Evolutionary conservation across 1,140 invertebrate species (phyloP).

Genomic region (Ridgeia piscesae): DNA sequence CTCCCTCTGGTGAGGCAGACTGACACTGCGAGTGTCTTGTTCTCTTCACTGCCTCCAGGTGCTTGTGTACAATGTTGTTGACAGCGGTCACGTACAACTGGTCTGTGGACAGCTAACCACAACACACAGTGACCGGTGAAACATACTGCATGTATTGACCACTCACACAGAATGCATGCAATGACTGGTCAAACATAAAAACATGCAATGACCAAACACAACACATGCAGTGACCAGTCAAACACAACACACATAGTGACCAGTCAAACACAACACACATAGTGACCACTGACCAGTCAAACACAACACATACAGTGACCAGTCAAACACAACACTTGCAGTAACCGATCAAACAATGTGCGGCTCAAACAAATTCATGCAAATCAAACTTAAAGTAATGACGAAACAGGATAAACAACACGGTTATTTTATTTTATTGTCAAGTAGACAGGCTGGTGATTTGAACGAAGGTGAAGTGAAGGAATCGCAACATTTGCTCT

Average conservation of each 20-base stretch:
- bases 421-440: not conserved
- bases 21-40: not conserved
- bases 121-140: not conserved
- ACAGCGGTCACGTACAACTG: not conserved
- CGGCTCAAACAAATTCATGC: not conserved
- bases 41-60: not conserved
- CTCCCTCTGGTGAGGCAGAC: not conserved
- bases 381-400: not conserved
- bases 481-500: not conserved
- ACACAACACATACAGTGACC: not conserved
- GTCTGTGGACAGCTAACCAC: not conserved
- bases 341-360: not conserved
- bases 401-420: not conserved
- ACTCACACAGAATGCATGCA: too few species aligned
- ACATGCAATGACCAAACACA: too few species aligned
- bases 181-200: too few species aligned
- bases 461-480: too few species aligned
- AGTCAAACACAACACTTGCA: not conserved
- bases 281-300: too few species aligned
- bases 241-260: too few species aligned
- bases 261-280: too few species aligned
- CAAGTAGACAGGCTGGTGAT: not conserved
- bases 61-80: not conserved
- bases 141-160: too few species aligned
- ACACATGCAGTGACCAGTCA: too few species aligned